Evolutionary conservation across 2,888 invertebrate species (phyloP).

Genomic region (Helobdella robusta): DNA sequence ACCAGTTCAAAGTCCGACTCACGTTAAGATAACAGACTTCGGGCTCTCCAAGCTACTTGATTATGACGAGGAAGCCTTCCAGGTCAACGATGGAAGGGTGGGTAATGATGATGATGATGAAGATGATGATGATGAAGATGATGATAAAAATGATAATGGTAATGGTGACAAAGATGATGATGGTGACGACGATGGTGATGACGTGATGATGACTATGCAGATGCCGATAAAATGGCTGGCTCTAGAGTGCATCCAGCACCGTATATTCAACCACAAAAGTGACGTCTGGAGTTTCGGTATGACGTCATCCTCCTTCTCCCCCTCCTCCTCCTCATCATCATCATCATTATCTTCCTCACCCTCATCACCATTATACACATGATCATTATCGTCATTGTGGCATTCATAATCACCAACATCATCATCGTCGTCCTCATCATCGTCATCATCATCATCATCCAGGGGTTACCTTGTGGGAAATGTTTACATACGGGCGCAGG

Average conservation of each 20-base stretch:
- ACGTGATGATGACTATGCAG: slow-evolving; percentile 16
- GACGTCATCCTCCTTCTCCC: neutral
- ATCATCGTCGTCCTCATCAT: neutral
- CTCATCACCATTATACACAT: neutral
- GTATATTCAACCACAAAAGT: slow-evolving; percentile 92
- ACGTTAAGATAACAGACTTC: slow-evolving; percentile 94
- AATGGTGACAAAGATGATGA: slow-evolving; percentile 92
- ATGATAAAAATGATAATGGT: slow-evolving; percentile 64
- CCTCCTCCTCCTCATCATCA: too few relatives aligned
- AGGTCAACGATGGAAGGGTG: slow-evolving; percentile 80
- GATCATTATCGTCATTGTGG: neutral
- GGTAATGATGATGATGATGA: neutral
- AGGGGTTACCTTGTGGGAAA: slow-evolving; percentile 91
- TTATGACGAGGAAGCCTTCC: slow-evolving; percentile 87
- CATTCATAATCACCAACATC: too few relatives aligned
- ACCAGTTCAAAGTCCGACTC: slow-evolving; percentile 61
- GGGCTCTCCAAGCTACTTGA: slow-evolving; percentile 90
- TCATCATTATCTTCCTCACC: too few relatives aligned
- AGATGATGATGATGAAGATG: slow-evolving; percentile 25
- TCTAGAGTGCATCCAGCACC: slow-evolving; percentile 85
- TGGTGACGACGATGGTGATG: slow-evolving; percentile 58
- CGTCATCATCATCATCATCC: slow-evolving; percentile 2
- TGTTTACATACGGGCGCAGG: slow-evolving; percentile 83
- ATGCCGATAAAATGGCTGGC: slow-evolving; percentile 67
- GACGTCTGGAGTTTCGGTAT: slow-evolving; percentile 65